A percentile compares a stretch with the other conserved stretches of the same genome.
Evolutionary conservation across 1,140 invertebrate genomes (phyloP).

Genomic region (Potamilus streckersoni): DNA sequence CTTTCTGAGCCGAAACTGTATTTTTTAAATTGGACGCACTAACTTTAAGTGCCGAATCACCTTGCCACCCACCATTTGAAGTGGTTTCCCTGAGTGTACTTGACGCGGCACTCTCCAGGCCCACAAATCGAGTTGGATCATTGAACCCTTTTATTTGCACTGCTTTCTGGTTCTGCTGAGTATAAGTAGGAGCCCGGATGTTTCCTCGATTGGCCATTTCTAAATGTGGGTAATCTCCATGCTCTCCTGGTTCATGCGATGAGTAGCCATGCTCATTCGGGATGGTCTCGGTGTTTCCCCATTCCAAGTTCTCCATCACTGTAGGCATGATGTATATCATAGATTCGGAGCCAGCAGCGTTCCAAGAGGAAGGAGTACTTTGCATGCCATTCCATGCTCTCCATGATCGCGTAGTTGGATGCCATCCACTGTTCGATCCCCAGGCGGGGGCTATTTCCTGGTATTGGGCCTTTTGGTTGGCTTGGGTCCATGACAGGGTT

Average conservation of each 20-base stretch:
- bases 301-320: neutral
- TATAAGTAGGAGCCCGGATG: neutral
- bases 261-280: neutral
- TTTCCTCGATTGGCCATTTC: neutral
- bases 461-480: constrained; percentile 20
- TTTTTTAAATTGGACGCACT: neutral
- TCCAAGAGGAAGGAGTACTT: too few species aligned
- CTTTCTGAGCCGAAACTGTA: constrained; percentile 8
- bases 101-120: neutral
- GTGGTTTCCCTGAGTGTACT: constrained; percentile 14
- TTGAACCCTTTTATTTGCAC: constrained; percentile 23
- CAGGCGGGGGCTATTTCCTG: neutral
- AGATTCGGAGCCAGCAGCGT: neutral
- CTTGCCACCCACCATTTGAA: constrained; percentile 7
- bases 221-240: constrained; percentile 14
- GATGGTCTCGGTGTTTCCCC: neutral
- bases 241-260: constrained; percentile 25
- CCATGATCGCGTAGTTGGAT: neutral
- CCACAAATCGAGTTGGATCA: constrained; percentile 13
- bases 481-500: neutral
- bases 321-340: neutral
- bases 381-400: neutral
- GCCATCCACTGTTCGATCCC: constrained; percentile 13
- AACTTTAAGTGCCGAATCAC: constrained; percentile 16
- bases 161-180: neutral